These are phyloP conservation scores for Coluber constrictor DNA, from an alignment of 2,797 vertebrate species.

Conservation along the genomic window DNA sequence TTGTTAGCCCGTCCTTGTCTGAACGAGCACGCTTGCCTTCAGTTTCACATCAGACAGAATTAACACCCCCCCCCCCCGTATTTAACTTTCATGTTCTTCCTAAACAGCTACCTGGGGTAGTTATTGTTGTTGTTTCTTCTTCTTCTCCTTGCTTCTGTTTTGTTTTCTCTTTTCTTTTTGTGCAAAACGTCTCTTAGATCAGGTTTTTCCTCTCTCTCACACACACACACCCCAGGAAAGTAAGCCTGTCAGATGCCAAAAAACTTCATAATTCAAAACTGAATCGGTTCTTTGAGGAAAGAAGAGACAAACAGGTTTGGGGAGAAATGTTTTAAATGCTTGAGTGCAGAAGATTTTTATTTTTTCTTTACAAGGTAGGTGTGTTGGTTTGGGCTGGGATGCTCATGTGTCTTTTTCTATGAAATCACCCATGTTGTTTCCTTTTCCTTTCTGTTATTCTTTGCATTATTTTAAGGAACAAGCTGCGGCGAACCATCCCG, in stretches of 20 bases:
- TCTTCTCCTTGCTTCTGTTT: slow-evolving; percentile 17
- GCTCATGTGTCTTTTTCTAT: neutral
- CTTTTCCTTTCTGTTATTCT: neutral
- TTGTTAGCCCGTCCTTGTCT: neutral
- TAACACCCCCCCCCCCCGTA: neutral
- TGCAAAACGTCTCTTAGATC: neutral
- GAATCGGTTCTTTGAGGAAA: neutral
- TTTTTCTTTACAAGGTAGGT: neutral
- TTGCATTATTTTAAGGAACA: neutral
- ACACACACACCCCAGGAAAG: neutral
- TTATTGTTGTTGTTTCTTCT: too few species aligned
- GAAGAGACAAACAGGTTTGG: slow-evolving; percentile 13
- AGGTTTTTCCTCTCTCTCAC: neutral
- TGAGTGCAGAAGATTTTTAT: neutral
- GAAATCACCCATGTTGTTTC: accelerated
- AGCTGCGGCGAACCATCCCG: too few species aligned
- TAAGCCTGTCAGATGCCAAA: neutral
- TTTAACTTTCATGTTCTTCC: neutral
- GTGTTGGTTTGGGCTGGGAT: accelerated
- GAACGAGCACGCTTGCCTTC: neutral
- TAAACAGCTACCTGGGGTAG: neutral
- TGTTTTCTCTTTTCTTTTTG: slow-evolving; percentile 6
- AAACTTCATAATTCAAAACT: slow-evolving; percentile 2
- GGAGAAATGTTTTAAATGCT: slow-evolving; percentile 5
- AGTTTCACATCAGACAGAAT: neutral